phyloP scores from a whole-genome alignment of 2,888 invertebrate genomes.

The Ferdinandea cuprea region DNA sequence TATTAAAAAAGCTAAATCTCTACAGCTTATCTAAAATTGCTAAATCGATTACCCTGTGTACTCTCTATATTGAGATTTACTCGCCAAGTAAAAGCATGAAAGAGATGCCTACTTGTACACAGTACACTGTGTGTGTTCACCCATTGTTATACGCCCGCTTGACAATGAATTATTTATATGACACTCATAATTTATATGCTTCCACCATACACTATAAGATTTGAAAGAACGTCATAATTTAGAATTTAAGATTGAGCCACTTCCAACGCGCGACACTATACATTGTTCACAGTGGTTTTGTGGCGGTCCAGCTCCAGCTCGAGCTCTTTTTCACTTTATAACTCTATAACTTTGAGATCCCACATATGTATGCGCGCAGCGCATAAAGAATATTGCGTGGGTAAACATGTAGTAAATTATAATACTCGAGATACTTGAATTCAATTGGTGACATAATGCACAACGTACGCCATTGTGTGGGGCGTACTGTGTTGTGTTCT shows the following conservation, averaged over 20 bases:
- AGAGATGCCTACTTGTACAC: constrained; percentile 60
- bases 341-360: constrained; percentile 44
- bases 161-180: constrained; percentile 73
- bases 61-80: constrained; percentile 46
- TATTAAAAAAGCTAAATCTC: constrained; percentile 2
- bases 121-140: constrained; percentile 4
- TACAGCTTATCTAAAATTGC: constrained; percentile 29
- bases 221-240: constrained; percentile 62
- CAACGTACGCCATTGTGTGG: constrained; percentile 58
- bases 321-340: constrained; percentile 25
- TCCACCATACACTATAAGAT: constrained; percentile 38
- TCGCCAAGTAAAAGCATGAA: constrained; percentile 58
- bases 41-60: constrained; percentile 54
- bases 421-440: constrained; percentile 73
- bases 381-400: constrained; percentile 74
- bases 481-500: constrained; percentile 48
- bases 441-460: constrained; percentile 75
- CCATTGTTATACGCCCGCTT: constrained; percentile 59
- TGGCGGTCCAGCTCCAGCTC: constrained; percentile 28
- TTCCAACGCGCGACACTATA: constrained; percentile 58
- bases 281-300: constrained; percentile 11
- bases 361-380: constrained; percentile 37
- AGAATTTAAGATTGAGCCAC: constrained; percentile 61
- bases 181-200: constrained; percentile 62
- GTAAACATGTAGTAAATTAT: constrained; percentile 74